Percentiles rank a stretch among this genome's conserved stretches.
Conservation (phyloP, 2,113 vertebrate species). For the Fulica atra region DNA sequence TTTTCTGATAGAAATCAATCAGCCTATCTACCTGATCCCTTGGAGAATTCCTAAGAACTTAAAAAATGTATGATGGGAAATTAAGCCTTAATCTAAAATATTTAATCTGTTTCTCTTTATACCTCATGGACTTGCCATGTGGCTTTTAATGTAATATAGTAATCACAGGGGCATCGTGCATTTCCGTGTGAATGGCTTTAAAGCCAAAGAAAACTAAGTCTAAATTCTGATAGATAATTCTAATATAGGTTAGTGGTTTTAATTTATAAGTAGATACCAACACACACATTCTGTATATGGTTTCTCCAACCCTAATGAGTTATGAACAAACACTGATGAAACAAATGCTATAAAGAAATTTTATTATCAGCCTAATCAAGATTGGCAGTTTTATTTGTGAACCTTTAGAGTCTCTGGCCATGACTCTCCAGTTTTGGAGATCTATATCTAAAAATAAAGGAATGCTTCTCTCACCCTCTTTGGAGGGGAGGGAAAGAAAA, state of each 20-base stretch:
- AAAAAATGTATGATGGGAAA: neutral
- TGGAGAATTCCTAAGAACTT: neutral
- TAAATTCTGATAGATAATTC: neutral
- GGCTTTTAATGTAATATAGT: neutral
- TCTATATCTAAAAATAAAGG: neutral
- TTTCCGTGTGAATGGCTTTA: neutral
- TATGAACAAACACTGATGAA: neutral
- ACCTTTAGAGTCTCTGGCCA: neutral
- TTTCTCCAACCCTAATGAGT: neutral
- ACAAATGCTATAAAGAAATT: neutral
- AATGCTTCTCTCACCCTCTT: accelerated
- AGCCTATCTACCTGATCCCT: neutral
- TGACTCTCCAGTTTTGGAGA: neutral
- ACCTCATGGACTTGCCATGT: neutral
- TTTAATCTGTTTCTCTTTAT: neutral
- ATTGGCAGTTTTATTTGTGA: neutral
- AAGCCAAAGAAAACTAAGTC: neutral
- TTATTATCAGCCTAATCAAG: neutral
- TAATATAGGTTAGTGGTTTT: neutral
- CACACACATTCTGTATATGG: neutral
- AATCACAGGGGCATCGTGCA: neutral
- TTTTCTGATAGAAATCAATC: neutral
- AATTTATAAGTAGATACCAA: neutral
- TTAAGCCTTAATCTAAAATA: neutral
- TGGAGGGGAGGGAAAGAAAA: neutral